Percentiles rank a stretch among this genome's conserved stretches.
These are phyloP conservation scores for Sinonovacula constricta DNA, from an alignment of 1,140 invertebrate species.

Conservation along the genomic window DNA sequence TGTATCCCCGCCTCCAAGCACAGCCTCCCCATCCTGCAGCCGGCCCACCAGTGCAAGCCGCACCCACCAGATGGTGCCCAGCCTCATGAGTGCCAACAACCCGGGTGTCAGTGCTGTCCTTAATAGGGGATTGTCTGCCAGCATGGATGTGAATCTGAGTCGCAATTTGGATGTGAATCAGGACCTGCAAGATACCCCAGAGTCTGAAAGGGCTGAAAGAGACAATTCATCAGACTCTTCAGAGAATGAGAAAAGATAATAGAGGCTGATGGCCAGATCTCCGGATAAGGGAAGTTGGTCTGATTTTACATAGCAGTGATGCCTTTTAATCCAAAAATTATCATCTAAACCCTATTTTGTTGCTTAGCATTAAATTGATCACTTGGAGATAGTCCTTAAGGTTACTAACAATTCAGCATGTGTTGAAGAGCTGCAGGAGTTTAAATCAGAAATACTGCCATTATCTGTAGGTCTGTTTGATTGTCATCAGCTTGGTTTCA, in stretches of 20 bases:
- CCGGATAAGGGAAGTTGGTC: too few species aligned
- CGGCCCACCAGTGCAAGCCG: neutral
- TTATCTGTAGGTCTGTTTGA: too few species aligned
- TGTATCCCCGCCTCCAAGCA: neutral
- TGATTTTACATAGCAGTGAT: too few species aligned
- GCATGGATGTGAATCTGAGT: conserved; percentile 43
- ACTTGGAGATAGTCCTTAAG: too few species aligned
- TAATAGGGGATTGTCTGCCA: conserved; percentile 4
- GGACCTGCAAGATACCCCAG: conserved; percentile 23
- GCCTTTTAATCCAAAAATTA: too few species aligned
- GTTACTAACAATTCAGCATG: too few species aligned
- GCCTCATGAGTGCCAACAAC: neutral
- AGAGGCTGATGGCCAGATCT: too few species aligned
- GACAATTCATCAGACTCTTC: neutral
- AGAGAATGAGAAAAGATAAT: neutral
- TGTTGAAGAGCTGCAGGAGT: too few species aligned
- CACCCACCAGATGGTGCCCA: neutral
- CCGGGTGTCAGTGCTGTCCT: neutral
- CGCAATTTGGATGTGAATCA: neutral
- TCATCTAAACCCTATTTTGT: too few species aligned
- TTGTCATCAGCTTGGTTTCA: too few species aligned
- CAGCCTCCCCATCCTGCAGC: neutral
- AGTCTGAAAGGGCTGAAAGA: conserved; percentile 31
- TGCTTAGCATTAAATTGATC: too few species aligned
- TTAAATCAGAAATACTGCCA: too few species aligned